Base-by-base conservation (phyloP, 2,888 invertebrate species). In the Cancer borealis region DNA sequence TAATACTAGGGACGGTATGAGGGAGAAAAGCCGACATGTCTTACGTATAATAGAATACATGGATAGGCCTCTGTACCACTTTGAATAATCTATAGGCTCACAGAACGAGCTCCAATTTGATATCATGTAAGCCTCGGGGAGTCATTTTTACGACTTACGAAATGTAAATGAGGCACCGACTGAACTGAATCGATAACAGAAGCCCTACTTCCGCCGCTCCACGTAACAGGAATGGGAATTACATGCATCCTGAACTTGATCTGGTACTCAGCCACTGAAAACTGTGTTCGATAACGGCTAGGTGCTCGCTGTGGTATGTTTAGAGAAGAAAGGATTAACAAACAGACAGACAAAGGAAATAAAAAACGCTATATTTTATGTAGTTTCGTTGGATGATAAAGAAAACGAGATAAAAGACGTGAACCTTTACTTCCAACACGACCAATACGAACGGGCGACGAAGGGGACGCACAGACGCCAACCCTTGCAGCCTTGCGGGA, bases 51-150 rank as follows among this genome's bases (percentile, higher is more conserved):
- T 66, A 6, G 66, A 6, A n/a, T 66, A 66, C 66, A n/a, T 14
- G 66, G 21, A 21, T 66, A 66, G 66, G 66, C 66, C 66, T n/a
- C n/a, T 39, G 39, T 66, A 66, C 21, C 66, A 66, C n/a, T n/a
- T n/a, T 66, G 66, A 66, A 66, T 66, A 66, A 66, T 66, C 66
- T 66, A 66, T 66, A 66, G 66, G 66, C n/a, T 66, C 21, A 66
- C n/a, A 66, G 5, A 66, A 66, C n/a, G 66, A 66, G 66, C 66
- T 66, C 66, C n/a, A 21, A n/a, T 1, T 66, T n/a, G n/a, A n/a
- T 66, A 17, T 6, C 8, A 17, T 14, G 3, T n/a, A 66, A 66
- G n/a, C n/a, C 4, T 66, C n/a, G 3, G 21, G 66, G 66, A 14
- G n/a, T n/a, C n/a, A 66, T 21, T 66, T 5, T n/a, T 66, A n/a